A percentile compares a stretch with the other conserved stretches of the same genome.
Evolutionary conservation across 2,113 vertebrate species (phyloP).

Genomic region (Gymnarchus niloticus): DNA sequence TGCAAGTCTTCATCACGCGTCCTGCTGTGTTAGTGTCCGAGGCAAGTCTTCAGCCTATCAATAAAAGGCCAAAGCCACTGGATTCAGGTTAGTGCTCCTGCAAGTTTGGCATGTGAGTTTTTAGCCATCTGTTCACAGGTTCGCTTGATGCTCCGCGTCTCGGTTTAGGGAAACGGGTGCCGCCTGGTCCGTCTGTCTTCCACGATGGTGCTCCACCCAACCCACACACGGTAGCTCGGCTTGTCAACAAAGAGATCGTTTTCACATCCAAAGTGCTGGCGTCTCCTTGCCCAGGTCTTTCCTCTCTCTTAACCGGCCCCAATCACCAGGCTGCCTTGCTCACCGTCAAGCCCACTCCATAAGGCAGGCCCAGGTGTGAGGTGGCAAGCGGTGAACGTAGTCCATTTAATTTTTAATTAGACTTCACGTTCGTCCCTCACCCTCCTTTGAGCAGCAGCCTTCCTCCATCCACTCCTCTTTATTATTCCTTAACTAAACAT

Average conservation of each 20-base stretch:
- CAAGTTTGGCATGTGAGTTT: background rate
- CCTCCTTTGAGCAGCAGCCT: conserved; percentile 26
- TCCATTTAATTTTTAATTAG: conserved; percentile 40
- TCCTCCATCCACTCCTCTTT: background rate
- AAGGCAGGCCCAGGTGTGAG: conserved; percentile 38
- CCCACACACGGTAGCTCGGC: background rate
- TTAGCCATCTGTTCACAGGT: background rate
- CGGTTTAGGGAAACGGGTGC: background rate
- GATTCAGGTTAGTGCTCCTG: background rate
- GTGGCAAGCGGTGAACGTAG: conserved; percentile 28
- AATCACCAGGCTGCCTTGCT: background rate
- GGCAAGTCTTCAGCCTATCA: background rate
- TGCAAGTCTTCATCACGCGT: background rate
- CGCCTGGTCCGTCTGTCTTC: background rate
- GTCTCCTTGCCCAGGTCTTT: background rate
- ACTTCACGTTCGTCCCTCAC: conserved; percentile 26
- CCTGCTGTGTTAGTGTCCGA: background rate
- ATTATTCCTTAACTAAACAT: conserved; percentile 8
- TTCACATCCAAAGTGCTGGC: background rate
- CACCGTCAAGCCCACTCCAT: background rate
- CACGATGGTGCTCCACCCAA: background rate
- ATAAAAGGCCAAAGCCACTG: background rate
- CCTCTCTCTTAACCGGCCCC: background rate
- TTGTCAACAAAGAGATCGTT: background rate
- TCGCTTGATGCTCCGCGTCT: too few relatives aligned